Evolutionary conservation across 2,888 invertebrate species (phyloP).

Genomic region (Blastobasis adustella): DNA sequence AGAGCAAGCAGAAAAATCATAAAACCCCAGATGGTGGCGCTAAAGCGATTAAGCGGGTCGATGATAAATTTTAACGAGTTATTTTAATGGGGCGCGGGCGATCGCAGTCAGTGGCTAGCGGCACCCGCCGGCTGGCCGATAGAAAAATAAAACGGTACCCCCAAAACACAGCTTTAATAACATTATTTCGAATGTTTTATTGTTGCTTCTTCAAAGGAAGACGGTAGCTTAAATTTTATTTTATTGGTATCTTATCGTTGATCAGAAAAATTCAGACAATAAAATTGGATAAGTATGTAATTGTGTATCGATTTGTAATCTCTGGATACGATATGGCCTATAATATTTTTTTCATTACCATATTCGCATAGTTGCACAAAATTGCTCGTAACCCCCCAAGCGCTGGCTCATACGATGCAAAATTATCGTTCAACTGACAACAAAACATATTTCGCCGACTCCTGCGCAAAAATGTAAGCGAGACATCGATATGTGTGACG

Average conservation of each 20-base stretch:
- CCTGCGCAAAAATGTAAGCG: slow-evolving; percentile 49
- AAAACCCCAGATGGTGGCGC: slow-evolving; percentile 74
- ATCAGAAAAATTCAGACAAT: too few species aligned
- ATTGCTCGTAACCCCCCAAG: too few species aligned
- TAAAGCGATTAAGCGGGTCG: slow-evolving; percentile 74
- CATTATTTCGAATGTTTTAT: slow-evolving; percentile 20
- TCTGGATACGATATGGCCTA: too few species aligned
- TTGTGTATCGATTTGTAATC: too few species aligned
- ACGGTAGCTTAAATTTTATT: neutral
- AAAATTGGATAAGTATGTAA: too few species aligned
- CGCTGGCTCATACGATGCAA: too few species aligned
- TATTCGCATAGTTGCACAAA: too few species aligned
- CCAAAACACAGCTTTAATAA: slow-evolving; percentile 52
- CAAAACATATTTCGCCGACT: slow-evolving; percentile 15
- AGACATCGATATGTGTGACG: slow-evolving; percentile 64
- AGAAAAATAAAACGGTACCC: slow-evolving; percentile 69
- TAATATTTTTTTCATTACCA: too few species aligned
- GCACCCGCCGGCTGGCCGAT: slow-evolving; percentile 64
- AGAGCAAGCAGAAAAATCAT: slow-evolving; percentile 72
- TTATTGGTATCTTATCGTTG: neutral
- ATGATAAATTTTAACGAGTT: slow-evolving; percentile 76
- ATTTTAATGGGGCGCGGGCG: slow-evolving; percentile 67
- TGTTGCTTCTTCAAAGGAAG: neutral
- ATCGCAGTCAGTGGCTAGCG: slow-evolving; percentile 70
- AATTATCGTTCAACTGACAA: too few species aligned